Evolutionary conservation across 2,888 invertebrate species (phyloP).

Genomic region (Lepidocyrtoides sp.): DNA sequence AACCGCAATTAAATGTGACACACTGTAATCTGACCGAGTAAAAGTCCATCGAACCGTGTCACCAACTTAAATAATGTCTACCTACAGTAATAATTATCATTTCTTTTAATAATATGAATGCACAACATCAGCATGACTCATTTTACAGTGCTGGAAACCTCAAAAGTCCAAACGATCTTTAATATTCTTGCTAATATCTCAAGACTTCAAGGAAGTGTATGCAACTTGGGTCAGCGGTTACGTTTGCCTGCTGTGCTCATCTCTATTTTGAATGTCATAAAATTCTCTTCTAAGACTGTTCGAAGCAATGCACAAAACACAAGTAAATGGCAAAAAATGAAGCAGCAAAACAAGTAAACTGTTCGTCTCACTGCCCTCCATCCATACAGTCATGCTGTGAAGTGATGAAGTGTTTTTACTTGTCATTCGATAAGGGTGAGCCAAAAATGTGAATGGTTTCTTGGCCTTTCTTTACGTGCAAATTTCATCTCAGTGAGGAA

Average conservation of each 20-base stretch:
- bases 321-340: background rate
- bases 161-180: no score
- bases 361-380: conserved; percentile 44
- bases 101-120: no score
- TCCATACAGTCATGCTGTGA: conserved; percentile 12
- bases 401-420: conserved; percentile 64
- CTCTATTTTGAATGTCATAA: background rate
- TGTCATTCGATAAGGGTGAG: conserved; percentile 60
- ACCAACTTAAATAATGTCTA: no score
- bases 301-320: background rate
- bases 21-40: no score
- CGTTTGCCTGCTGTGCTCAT: background rate
- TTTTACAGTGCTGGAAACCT: no score
- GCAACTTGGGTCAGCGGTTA: no score
- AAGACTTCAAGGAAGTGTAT: no score
- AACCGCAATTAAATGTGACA: no score
- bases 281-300: background rate
- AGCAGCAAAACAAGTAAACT: conserved; percentile 1
- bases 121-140: no score
- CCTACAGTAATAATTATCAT: no score
- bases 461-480: background rate
- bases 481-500: background rate
- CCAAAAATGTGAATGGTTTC: conserved; percentile 38
- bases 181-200: no score
- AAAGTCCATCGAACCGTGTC: no score